A percentile compares a stretch with the other conserved stretches of the same genome.
These are phyloP conservation scores for Heliconius eleuchia DNA, from an alignment of 1,140 invertebrate species.

Conservation along the genomic window DNA sequence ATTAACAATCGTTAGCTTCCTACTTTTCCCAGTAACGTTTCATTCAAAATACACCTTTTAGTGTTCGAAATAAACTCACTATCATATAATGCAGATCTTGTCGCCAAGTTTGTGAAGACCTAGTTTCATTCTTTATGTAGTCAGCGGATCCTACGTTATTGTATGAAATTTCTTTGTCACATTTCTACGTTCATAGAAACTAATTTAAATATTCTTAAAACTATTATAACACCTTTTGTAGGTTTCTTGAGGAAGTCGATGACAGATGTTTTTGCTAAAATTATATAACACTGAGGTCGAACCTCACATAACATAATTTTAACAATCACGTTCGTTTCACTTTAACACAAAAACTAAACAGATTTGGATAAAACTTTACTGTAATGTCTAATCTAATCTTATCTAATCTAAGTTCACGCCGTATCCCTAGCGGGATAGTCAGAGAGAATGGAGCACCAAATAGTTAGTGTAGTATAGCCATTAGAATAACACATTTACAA, in stretches of 20 bases:
- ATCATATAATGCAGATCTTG: conserved; percentile 3
- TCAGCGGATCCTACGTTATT: not conserved
- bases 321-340: too few species aligned
- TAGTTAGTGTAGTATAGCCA: too few species aligned
- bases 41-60: not conserved
- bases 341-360: too few species aligned
- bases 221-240: not conserved
- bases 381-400: too few species aligned
- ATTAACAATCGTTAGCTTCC: not conserved
- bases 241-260: not conserved
- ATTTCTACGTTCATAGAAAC: not conserved
- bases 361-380: too few species aligned
- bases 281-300: not conserved
- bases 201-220: not conserved
- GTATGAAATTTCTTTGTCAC: conserved; percentile 2
- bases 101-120: conserved; percentile 17
- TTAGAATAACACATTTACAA: too few species aligned
- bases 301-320: not conserved
- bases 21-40: not conserved
- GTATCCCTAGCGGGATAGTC: too few species aligned
- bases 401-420: too few species aligned
- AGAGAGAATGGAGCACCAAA: too few species aligned
- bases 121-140: conserved; percentile 4
- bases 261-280: not conserved
- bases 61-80: conserved; percentile 8